Evolutionary conservation across 2,888 invertebrate species (phyloP).

Genomic region (Marasmarcha lunaedactyla): DNA sequence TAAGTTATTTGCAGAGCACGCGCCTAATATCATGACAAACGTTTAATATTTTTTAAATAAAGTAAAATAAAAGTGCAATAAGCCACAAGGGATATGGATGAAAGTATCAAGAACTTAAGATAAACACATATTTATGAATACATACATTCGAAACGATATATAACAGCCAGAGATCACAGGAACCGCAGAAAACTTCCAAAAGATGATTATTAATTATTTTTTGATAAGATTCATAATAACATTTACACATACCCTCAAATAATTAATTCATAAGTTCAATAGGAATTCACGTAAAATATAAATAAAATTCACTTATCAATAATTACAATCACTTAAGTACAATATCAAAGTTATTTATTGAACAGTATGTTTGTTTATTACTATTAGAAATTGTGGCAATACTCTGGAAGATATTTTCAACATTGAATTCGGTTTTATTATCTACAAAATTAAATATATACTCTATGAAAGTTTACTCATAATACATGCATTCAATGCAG

Average conservation of each 20-base stretch:
- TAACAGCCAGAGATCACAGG: conserved; percentile 22
- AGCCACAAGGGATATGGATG: too few relatives aligned
- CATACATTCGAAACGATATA: conserved; percentile 26
- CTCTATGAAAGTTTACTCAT: conserved; percentile 10
- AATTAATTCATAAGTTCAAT: conserved; percentile 1
- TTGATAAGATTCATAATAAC: neutral
- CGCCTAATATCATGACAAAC: too few relatives aligned
- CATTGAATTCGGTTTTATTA: conserved; percentile 53
- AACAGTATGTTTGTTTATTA: conserved; percentile 23
- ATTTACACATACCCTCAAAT: neutral
- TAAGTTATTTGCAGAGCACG: too few relatives aligned
- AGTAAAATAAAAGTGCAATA: too few relatives aligned
- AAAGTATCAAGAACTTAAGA: too few relatives aligned
- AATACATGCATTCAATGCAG: conserved; percentile 49
- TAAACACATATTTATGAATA: conserved; percentile 27
- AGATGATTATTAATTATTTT: conserved; percentile 2
- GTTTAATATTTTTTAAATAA: too few relatives aligned
- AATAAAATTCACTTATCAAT: conserved; percentile 15
- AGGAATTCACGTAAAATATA: conserved; percentile 12
- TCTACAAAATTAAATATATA: conserved; percentile 30
- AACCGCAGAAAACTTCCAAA: conserved; percentile 9
- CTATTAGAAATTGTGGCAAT: conserved; percentile 55
- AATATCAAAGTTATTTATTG: conserved; percentile 29
- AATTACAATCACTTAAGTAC: neutral
- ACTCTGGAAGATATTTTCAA: conserved; percentile 57